phyloP scores from a whole-genome alignment of 2,113 vertebrate genomes.

The Scopus umbretta region DNA sequence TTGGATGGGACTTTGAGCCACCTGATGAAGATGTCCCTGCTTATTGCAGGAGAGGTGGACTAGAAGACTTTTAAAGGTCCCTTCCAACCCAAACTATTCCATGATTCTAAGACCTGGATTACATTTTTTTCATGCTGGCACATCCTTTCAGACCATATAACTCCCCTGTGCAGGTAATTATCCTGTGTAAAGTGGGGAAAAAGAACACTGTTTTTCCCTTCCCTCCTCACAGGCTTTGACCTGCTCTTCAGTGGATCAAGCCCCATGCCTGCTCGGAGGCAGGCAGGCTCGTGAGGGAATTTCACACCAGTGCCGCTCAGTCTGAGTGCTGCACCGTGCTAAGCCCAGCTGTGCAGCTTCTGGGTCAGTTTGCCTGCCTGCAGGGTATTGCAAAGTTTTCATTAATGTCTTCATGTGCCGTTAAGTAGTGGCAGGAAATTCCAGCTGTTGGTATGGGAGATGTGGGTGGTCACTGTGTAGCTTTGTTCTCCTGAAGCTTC shows the following conservation, averaged over 20 bases:
- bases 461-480: not conserved
- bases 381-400: not conserved
- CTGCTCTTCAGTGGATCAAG: not conserved
- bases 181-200: not conserved
- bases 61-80: not conserved
- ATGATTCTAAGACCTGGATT: not conserved
- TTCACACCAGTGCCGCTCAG: not conserved
- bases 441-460: not conserved
- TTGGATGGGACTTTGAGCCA: not conserved
- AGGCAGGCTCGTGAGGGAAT: not conserved
- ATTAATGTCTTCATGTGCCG: fast-evolving
- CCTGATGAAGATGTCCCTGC: not conserved
- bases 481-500: not conserved
- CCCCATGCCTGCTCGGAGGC: not conserved
- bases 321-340: not conserved
- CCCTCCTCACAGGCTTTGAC: not conserved
- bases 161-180: not conserved
- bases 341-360: not conserved
- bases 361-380: not conserved
- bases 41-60: not conserved
- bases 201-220: not conserved
- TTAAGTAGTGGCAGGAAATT: not conserved
- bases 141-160: not conserved
- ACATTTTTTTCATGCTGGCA: not conserved
- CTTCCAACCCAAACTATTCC: not conserved